Evolutionary conservation across 2,888 invertebrate genomes (phyloP).

Genomic region (Anorthoa munda): DNA sequence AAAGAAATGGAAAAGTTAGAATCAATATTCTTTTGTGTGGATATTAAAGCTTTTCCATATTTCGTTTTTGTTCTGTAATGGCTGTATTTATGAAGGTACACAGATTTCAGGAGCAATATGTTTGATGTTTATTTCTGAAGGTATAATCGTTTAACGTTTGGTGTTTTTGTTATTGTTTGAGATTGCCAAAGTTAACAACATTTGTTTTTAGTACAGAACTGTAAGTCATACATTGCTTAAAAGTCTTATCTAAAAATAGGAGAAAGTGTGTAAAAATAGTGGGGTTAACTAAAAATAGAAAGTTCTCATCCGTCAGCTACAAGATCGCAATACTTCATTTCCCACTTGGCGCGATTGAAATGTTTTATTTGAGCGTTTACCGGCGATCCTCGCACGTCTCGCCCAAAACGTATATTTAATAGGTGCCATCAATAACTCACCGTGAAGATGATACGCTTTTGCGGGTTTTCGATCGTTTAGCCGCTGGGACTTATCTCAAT

Average conservation of each 20-base stretch:
- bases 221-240: background rate
- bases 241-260: background rate
- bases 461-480: conserved; percentile 84
- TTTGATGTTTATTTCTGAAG: conserved; percentile 42
- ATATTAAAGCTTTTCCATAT: conserved; percentile 57
- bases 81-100: conserved; percentile 36
- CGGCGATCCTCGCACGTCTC: conserved; percentile 77
- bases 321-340: conserved; percentile 85
- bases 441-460: conserved; percentile 86
- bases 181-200: conserved; percentile 13
- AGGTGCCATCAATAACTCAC: conserved; percentile 90
- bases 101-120: conserved; percentile 43
- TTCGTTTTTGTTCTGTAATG: conserved; percentile 49
- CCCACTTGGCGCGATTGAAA: conserved; percentile 86
- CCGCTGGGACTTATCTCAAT: conserved; percentile 86
- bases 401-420: conserved; percentile 89
- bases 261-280: conserved; percentile 71
- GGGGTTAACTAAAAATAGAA: conserved; percentile 73
- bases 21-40: conserved; percentile 66
- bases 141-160: conserved; percentile 24
- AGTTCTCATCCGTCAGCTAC: conserved; percentile 79
- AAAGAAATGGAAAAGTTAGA: conserved; percentile 72
- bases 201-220: background rate
- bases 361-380: conserved; percentile 87
- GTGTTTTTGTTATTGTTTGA: conserved; percentile 23